Evolutionary conservation across 1,140 invertebrate species (phyloP), one percentile per base, ranked within the genome.

Genomic region (Akabosia matsudoensis): DNA sequence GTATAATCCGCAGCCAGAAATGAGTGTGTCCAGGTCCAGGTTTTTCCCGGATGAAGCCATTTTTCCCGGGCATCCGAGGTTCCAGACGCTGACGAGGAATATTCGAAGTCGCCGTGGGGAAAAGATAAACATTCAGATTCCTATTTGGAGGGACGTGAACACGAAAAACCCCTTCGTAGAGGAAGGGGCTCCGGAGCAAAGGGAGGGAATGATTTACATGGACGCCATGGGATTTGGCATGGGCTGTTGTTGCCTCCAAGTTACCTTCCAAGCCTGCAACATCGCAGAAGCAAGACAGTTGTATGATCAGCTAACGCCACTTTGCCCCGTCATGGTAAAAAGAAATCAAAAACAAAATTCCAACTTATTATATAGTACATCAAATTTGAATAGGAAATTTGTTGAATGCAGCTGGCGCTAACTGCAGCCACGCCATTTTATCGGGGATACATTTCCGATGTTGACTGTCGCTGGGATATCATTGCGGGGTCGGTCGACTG

Each of bases 201-300:
- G 73, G 16, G 90, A 91, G 1, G 91, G 97, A 87, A 93, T 95
- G 83, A 91, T 99, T 76, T 96, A 97, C 82, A 92, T 99, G 91
- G 97, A 99, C 85, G 94, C 96, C 0, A 99, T 99, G 97, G 97
- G 96, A 34, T 99, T 99, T 86, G 98, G 98, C 52, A 99, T 99
- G 98, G 97, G 97, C 34, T 97, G 94, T 84, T 98, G 94, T 83
- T 99, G 97, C 85, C 87, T 99, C 13, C 98, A 99, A 85, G 87
- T 97, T 28, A 97, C 95, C 33, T 97, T 97, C 85, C 93, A 97
- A 87, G 97, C 98, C 0, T 98, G 96, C 85, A 98, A 98, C 84
- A 97, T 99, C 52, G 88, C 89, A 56, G 98, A 99, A 88, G 98
- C 97, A 3, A 88, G 95, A 78, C 93, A 92, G 28, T 88, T 99